Evolutionary conservation across 2,888 invertebrate species (phyloP), one percentile per base, ranked within the genome.

Genomic region (Epirrhoe tristata): DNA sequence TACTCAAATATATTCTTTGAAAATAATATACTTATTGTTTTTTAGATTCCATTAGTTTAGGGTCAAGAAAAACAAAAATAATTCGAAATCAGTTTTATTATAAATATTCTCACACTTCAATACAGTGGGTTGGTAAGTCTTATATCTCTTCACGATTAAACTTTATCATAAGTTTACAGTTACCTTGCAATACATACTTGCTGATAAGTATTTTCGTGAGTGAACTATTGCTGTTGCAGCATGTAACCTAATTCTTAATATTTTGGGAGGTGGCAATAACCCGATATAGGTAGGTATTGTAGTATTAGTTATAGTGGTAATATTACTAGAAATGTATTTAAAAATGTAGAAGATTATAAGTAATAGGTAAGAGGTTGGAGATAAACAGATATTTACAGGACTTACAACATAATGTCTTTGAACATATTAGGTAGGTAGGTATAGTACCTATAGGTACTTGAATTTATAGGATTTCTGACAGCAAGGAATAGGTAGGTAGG

Each of bases 61-160:
- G 16, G 53, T 14, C 6, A 14, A 66, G 31, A 67, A 66, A 71
- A 46, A 10, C 57, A 16, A n/a, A n/a, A 50, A 39, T 56, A 59
- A 63, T 71, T 74, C 77, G 75, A 67, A 77, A 80, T 77, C 71
- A 69, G 69, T 85, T 88, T 91, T 90, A 90, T 88, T 90, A 86
- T 79, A 90, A 90, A 89, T 80, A 81, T 80, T 78, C 83, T 78
- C 83, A 82, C 83, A 80, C 81, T 81, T 85, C 81, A 85, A n/a
- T 85, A 85, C 83, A 84, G 81, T 87, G 86, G 84, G 85, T 89
- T 89, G 91, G 92, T 92, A 90, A 93, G 93, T 93, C 93, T 93
- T 93, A 85, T 89, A 85, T 87, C 89, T 90, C 90, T 90, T 91
- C 81, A 83, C 77, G 79, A 73, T 63, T 76, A 77, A 24, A 69